These are phyloP conservation scores for Zhuqinia jingwanae DNA, from an alignment of 2,888 invertebrate genomes.

Conservation along the genomic window DNA sequence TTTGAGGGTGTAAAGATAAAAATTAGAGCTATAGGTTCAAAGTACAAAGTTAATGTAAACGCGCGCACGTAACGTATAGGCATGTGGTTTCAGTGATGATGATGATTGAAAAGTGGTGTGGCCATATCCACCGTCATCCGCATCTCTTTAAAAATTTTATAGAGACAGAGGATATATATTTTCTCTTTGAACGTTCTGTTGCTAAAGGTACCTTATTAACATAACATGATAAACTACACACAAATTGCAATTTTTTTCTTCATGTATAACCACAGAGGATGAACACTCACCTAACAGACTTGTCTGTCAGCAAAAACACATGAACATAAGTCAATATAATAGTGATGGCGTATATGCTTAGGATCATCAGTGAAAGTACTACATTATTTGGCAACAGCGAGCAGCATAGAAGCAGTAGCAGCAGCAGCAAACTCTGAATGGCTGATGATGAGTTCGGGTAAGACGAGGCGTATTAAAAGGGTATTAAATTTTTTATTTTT, in stretches of 20 bases:
- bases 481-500: constrained; percentile 45
- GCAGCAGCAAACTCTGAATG: no score
- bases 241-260: neutral
- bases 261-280: neutral
- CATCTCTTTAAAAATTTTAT: neutral
- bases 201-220: neutral
- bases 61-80: no score
- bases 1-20: constrained; percentile 7
- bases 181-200: neutral
- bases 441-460: constrained; percentile 37
- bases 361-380: no score
- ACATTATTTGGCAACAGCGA: no score
- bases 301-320: constrained; percentile 16
- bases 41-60: no score
- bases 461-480: constrained; percentile 41
- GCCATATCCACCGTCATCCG: no score
- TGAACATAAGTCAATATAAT: neutral
- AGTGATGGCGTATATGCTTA: neutral
- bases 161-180: no score
- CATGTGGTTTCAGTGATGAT: no score
- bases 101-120: no score
- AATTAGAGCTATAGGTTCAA: neutral
- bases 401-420: no score
- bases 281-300: no score
- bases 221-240: neutral